These are phyloP conservation scores for Passer montanus DNA, from an alignment of 2,113 vertebrate genomes.

Conservation along the genomic window DNA sequence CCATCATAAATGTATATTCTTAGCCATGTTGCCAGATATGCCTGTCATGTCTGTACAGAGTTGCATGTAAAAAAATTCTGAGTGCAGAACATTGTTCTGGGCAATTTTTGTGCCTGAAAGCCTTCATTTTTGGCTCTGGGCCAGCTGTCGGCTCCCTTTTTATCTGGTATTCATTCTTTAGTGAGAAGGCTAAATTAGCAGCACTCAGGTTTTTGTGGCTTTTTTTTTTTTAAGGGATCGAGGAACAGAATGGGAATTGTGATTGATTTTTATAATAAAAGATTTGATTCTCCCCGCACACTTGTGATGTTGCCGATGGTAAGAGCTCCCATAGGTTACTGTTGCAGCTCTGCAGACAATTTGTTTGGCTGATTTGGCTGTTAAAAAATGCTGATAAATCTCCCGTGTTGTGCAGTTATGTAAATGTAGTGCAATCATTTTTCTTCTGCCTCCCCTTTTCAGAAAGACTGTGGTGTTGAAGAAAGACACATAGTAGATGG, in stretches of 20 bases:
- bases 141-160: slow-evolving; percentile 73
- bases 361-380: slow-evolving; percentile 67
- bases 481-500: neutral
- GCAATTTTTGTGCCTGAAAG: slow-evolving; percentile 60
- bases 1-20: slow-evolving; percentile 30
- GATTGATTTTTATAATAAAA: slow-evolving; percentile 56
- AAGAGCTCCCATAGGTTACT: slow-evolving; percentile 29
- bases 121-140: slow-evolving; percentile 60
- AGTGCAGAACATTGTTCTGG: slow-evolving; percentile 13
- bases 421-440: slow-evolving; percentile 42
- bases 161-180: slow-evolving; percentile 67
- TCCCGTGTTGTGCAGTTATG: slow-evolving; percentile 54
- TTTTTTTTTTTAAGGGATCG: slow-evolving; percentile 20
- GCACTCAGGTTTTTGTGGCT: slow-evolving; percentile 38
- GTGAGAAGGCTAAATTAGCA: slow-evolving; percentile 71
- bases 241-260: slow-evolving; percentile 56
- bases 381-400: slow-evolving; percentile 60
- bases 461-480: neutral
- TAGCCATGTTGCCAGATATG: neutral
- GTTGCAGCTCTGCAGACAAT: slow-evolving; percentile 58
- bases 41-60: neutral
- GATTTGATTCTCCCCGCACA: slow-evolving; percentile 42
- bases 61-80: neutral
- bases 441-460: slow-evolving; percentile 32
- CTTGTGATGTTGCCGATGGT: slow-evolving; percentile 51